phyloP scores from a whole-genome alignment of 2,888 invertebrate species.

The Noctua fimbriata region DNA sequence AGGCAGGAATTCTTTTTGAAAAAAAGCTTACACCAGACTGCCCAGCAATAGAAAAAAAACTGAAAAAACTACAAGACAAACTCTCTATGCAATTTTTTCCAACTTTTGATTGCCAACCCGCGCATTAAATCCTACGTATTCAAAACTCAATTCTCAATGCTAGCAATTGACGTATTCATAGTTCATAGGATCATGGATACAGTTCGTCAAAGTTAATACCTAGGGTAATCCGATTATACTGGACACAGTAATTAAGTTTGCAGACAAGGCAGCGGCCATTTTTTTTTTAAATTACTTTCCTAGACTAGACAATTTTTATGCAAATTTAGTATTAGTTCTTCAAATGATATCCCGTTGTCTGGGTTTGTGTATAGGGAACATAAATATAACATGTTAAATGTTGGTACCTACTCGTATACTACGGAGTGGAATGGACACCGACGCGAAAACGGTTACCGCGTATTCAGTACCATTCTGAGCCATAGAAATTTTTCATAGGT shows the following conservation, averaged over 20 bases:
- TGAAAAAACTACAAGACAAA: not conserved
- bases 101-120: constrained; percentile 16
- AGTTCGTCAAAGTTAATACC: constrained; percentile 45
- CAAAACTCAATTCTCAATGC: constrained; percentile 12
- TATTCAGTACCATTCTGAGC: too few species aligned
- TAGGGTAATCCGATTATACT: constrained; percentile 46
- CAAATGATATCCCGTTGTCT: not conserved
- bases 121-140: constrained; percentile 17
- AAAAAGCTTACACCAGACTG: not conserved
- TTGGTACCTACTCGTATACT: too few species aligned
- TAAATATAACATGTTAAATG: not conserved
- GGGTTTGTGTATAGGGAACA: not conserved
- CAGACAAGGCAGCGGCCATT: constrained; percentile 9
- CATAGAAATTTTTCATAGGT: too few species aligned
- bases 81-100: not conserved
- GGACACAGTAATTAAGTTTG: constrained; percentile 52
- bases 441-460: too few species aligned
- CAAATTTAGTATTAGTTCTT: not conserved
- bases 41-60: not conserved
- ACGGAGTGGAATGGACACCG: too few species aligned
- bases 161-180: constrained; percentile 29
- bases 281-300: not conserved
- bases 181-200: constrained; percentile 29
- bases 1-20: not conserved
- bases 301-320: constrained; percentile 1